Evolutionary conservation across 2,113 vertebrate genomes (phyloP).

Genomic region (Papio anubis): DNA sequence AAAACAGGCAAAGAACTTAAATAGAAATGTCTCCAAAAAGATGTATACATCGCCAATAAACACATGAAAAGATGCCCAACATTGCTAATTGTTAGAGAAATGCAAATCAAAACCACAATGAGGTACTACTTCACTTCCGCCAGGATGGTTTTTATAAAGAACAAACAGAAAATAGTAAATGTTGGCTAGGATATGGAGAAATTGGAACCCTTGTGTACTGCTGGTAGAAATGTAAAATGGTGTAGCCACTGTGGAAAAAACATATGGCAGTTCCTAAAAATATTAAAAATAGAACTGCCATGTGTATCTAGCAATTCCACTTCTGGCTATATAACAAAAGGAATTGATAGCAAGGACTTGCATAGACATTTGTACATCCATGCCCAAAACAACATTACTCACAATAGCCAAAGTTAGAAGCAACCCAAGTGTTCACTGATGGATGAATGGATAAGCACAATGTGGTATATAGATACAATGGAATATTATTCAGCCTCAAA

Average conservation of each 20-base stretch:
- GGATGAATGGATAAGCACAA: not conserved
- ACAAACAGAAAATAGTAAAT: not conserved
- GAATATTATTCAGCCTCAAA: not conserved
- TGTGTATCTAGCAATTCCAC: not conserved
- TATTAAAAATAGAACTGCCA: constrained; percentile 22
- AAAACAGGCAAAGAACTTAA: not conserved
- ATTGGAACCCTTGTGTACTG: not conserved
- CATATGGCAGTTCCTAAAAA: not conserved
- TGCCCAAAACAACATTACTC: not conserved
- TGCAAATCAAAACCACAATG: not conserved
- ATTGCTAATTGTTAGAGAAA: not conserved
- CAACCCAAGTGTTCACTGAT: not conserved
- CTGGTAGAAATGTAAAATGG: not conserved
- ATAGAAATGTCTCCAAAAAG: not conserved
- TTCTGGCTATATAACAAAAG: not conserved
- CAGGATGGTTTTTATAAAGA: not conserved
- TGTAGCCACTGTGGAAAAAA: not conserved
- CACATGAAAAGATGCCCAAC: not conserved
- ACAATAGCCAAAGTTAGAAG: not conserved
- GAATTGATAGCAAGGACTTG: not conserved
- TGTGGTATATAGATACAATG: not conserved
- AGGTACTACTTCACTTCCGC: not conserved
- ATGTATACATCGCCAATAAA: not conserved
- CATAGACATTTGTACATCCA: not conserved
- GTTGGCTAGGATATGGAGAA: not conserved